Evolutionary conservation across 2,113 vertebrate genomes (phyloP), one percentile per base, ranked within the genome.

Genomic region (Myxocyprinus asiaticus): DNA sequence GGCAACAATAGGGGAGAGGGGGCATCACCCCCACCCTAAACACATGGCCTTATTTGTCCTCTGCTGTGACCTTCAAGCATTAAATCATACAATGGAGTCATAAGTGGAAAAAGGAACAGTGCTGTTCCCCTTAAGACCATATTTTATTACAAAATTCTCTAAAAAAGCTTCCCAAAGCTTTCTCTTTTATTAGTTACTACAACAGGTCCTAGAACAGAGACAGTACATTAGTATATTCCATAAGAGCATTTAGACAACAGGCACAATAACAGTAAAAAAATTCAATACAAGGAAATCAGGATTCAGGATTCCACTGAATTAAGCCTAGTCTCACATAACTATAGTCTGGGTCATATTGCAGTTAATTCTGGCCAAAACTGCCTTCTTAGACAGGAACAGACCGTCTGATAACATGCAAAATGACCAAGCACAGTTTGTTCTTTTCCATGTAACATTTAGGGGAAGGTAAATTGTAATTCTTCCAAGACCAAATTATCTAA

Each of bases 11-110:
- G 64, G 59, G 45, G 42, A 62, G n/a, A 65, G 51, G 66, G 67
- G 56, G 51, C 51, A 63, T 66, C 66, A 51, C 61, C 47, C 58
- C 47, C 47, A 66, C 11, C 79, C 55, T 65, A 64, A 51, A 74
- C 70, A 67, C 64, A 79, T 33, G 22, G 22, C 22, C 22, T 44
- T 43, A 43, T 59, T 67, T 80, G 80, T 73, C 80, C 80, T 85
- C 67, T 9, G n/a, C 42, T 15, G n/a, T 78, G 72, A 84, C 83
- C 83, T 78, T 74, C 67, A 75, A 17, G 47, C 45, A 62, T 47
- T 42, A 22, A 47, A 63, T 78, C 64, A 77, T 67, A 67, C 44
- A 69, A 62, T 72, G 33, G 50, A 51, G 12, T 56, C 51, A 77
- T 62, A 56, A n/a, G 59, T 61, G 22, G 44, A 42, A 14, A 66